Evolutionary conservation across 2,797 vertebrate genomes (phyloP), one percentile per base, ranked within the genome.

Genomic region (Sebastes ruberrimus): DNA sequence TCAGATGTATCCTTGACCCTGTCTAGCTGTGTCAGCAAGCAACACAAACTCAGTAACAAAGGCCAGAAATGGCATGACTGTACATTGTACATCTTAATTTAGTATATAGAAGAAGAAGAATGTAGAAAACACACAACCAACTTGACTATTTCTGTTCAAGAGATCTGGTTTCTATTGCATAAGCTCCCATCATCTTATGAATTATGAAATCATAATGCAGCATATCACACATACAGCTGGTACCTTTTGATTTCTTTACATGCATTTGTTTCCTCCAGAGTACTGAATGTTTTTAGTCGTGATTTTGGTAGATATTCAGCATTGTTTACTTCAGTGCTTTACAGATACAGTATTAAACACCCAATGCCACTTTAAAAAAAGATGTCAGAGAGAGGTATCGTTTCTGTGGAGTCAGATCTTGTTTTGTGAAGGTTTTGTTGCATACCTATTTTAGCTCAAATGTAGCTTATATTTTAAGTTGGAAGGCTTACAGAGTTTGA

Each of bases 1-100:
- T 93, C 95, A 94, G 94, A 90, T 93, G 88, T 91, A 92, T 88
- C 92, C 90, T 91, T 91, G 90, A 87, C 92, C 90, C 86, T 90
- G 92, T 89, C 91, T 82, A 66, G 72, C 79, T 89, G 86, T 91
- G 84, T 86, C 93, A 95, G 95, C 87, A 85, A 79, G 83, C 91
- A 92, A 89, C 89, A 92, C 84, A 89, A 91, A 93, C 92, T 95
- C 91, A 4, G 55, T 75, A 52, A 85, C 85, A 91, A 85, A 85
- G 79, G 83, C 85, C 84, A 86, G 85, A 84, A 77, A 82, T 82
- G 89, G 78, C 88, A 86, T 81, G 88, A 85, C 90, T 88, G 89
- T 92, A 88, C 86, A 85, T 75, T 90, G 85, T 81, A 94, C 92
- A 92, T 93, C 92, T 94, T 92, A 73, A 93, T 94, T 90, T 84